Evolutionary conservation across 1,140 invertebrate genomes (phyloP).

Genomic region (Aphelenchoides avenae): DNA sequence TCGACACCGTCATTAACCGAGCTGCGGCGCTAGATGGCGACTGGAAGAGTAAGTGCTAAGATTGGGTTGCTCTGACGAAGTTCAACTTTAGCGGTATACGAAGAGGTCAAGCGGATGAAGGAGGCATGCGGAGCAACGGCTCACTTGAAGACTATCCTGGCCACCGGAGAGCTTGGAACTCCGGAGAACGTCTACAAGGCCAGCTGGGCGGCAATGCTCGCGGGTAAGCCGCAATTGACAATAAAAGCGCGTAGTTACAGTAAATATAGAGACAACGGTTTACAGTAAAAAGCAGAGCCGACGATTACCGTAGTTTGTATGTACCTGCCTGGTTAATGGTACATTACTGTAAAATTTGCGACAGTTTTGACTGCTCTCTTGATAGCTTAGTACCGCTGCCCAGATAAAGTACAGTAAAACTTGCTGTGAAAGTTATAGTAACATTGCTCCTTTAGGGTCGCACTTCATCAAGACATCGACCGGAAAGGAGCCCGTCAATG

Average conservation of each 20-base stretch:
- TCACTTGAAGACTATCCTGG: constrained; percentile 78
- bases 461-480: constrained; percentile 99
- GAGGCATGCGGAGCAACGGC: not conserved
- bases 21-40: constrained; percentile 75
- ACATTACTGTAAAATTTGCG: not conserved
- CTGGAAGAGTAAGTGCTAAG: too few species aligned
- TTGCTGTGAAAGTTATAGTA: too few species aligned
- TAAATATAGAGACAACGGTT: too few species aligned
- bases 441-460: constrained; percentile 64
- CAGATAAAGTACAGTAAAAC: too few species aligned
- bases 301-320: too few species aligned
- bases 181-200: constrained; percentile 84
- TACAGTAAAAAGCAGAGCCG: too few species aligned
- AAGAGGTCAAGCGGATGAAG: constrained; percentile 19
- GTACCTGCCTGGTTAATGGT: too few species aligned
- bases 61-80: too few species aligned
- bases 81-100: constrained; percentile 20
- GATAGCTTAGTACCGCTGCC: too few species aligned
- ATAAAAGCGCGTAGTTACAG: too few species aligned
- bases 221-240: constrained; percentile 66
- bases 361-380: not conserved
- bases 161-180: constrained; percentile 82
- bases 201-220: constrained; percentile 85
- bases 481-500: constrained; percentile 91
- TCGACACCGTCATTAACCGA: constrained; percentile 92